Conservation (phyloP, 2,797 vertebrate genomes). For the Thaleichthys pacificus region DNA sequence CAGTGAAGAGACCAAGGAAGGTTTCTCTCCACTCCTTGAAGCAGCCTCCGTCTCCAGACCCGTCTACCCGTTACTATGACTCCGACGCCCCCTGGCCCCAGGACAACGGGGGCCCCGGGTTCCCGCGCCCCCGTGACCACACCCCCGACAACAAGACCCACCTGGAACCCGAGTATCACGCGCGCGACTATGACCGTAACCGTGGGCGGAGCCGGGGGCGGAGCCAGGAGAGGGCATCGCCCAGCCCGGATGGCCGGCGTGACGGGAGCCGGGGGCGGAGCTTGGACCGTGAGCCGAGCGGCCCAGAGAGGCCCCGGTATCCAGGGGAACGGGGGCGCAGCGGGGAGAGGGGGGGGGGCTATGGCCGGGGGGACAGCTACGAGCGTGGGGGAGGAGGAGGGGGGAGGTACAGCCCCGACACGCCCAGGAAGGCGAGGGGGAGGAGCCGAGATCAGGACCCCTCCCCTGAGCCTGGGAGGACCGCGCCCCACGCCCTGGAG, state of each 20-base stretch:
- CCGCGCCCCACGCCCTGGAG: conserved; percentile 53
- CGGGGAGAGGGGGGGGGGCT: conserved; percentile 42
- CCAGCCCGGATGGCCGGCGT: conserved; percentile 75
- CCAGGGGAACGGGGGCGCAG: conserved; percentile 62
- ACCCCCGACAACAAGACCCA: conserved; percentile 64
- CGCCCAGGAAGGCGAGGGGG: conserved; percentile 55
- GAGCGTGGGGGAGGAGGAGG: conserved; percentile 49
- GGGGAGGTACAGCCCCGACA: conserved; percentile 40
- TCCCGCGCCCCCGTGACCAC: conserved; percentile 69
- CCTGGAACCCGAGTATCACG: conserved; percentile 69
- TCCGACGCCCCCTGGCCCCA: conserved; percentile 80
- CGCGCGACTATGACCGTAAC: conserved; percentile 58
- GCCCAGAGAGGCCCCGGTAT: conserved; percentile 65
- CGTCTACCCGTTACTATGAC: conserved; percentile 83
- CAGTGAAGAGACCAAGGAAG: conserved; percentile 89
- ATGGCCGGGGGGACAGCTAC: conserved; percentile 72
- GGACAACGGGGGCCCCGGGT: conserved; percentile 67
- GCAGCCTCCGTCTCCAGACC: conserved; percentile 73
- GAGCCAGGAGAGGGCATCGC: conserved; percentile 59
- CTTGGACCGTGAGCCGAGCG: conserved; percentile 62
- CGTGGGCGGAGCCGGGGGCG: conserved; percentile 75
- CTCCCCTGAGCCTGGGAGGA: conserved; percentile 64
- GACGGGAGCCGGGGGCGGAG: conserved; percentile 77
- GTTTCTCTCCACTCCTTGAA: conserved; percentile 71
- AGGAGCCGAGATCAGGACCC: conserved; percentile 79